Base-by-base conservation (phyloP, 2,797 vertebrate genomes). In the Champsocephalus esox region DNA sequence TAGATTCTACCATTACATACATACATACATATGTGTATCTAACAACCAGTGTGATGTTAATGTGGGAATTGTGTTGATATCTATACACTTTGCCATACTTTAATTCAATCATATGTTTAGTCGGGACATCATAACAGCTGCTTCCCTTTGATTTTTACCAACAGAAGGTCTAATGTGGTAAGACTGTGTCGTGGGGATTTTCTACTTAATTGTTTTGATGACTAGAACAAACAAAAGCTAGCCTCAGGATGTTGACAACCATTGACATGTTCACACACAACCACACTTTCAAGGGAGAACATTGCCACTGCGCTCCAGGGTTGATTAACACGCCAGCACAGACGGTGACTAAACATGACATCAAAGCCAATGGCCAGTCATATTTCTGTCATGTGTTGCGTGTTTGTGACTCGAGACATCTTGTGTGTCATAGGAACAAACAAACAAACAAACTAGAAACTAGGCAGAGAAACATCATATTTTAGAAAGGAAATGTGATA, bases 301-400 rank as follows among this genome's bases (percentile, higher is more conserved):
- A 50, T 34, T 84, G 87, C 89, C 87, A 86, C 79, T 62, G 62
- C 57, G 80, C 87, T 85, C 62, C 74, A 51, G 82, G 81, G 78
- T 83, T 86, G 85, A 90, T 85, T 78, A 83, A 83, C 64, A 50
- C 77, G 69, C 69, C 73, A 65, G 75, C 78, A 48, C 82, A 90
- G 80, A 83, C 86, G 44, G 66, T 89, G 88, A 89, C 88, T 89
- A 87, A 88, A 87, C 77, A 82, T 83, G 80, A 88, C 92, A 89
- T 92, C 90, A 93, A 88, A 88, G 81, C 52, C 51, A 85, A 73
- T 45, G 79, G 62, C 43, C 68, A 78, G 88, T 84, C 85, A 75
- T 77, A 60, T 75, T 73, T 79, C 69, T 67, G 66, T 88, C 73
- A 51, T 67, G 3, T 65, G 67, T 51, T 64, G 46, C 56, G 61